These are phyloP conservation scores for Dinothrombium tinctorium DNA, from an alignment of 1,140 invertebrate genomes.

Conservation along the genomic window DNA sequence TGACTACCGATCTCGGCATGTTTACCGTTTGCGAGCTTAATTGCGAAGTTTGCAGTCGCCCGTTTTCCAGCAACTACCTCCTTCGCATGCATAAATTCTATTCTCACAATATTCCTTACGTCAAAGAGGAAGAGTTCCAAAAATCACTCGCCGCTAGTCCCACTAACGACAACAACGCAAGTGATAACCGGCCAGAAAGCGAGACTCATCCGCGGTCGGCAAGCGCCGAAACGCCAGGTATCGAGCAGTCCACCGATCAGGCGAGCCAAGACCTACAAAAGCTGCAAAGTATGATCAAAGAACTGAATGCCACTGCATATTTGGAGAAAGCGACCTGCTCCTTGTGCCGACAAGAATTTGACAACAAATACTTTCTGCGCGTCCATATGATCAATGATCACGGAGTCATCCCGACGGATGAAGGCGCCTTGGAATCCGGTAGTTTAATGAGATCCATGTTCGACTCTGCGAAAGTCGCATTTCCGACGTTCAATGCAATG, in stretches of 20 bases:
- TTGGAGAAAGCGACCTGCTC: conserved; percentile 29
- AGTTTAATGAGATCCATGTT: conserved; percentile 3
- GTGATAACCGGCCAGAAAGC: conserved; percentile 3
- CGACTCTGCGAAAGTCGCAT: neutral
- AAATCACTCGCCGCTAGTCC: neutral
- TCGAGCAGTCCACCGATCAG: neutral
- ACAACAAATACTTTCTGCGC: conserved; percentile 29
- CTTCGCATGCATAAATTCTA: conserved; percentile 29
- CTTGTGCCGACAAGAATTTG: conserved; percentile 31
- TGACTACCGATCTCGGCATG: neutral
- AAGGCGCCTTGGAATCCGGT: conserved; percentile 8
- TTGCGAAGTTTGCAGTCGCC: conserved; percentile 29
- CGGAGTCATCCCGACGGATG: conserved; percentile 23
- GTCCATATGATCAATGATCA: conserved; percentile 35
- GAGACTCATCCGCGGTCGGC: neutral
- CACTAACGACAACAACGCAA: neutral
- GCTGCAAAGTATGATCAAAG: conserved; percentile 69
- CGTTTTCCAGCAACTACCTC: conserved; percentile 29
- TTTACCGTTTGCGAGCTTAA: conserved; percentile 24
- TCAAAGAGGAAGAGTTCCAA: conserved; percentile 14
- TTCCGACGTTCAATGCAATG: conserved; percentile 3
- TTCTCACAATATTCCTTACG: conserved; percentile 20
- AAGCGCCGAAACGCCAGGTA: neutral
- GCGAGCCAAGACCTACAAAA: conserved; percentile 49
- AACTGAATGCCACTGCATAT: too few species aligned